phyloP scores from a whole-genome alignment of 2,797 vertebrate species.

The Hyperoplus immaculatus region DNA sequence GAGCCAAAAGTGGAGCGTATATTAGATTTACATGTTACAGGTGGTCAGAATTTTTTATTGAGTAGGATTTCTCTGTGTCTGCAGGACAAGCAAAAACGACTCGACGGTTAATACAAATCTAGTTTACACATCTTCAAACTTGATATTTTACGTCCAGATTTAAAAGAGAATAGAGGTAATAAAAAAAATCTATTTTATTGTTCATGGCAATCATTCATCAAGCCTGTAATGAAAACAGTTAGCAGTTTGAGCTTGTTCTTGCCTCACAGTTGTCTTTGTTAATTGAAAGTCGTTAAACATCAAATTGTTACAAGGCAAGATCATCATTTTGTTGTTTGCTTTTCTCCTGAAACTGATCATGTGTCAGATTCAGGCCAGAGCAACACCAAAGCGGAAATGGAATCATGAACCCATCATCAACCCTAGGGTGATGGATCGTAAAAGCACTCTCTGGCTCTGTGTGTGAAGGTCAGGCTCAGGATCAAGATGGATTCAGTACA shows the following conservation, averaged over 20 bases:
- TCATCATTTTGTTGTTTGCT: conserved; percentile 65
- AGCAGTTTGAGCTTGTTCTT: conserved; percentile 49
- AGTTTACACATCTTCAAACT: not conserved
- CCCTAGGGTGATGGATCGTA: conserved; percentile 51
- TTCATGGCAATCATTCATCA: conserved; percentile 67
- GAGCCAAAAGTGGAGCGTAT: not conserved
- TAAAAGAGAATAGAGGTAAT: not conserved
- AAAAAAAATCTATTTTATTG: not conserved
- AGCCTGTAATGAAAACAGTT: conserved; percentile 70
- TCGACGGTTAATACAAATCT: not conserved
- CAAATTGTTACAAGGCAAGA: conserved; percentile 55
- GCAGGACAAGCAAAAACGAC: not conserved
- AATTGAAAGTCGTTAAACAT: conserved; percentile 68
- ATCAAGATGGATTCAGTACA: conserved; percentile 67
- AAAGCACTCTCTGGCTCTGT: conserved; percentile 38
- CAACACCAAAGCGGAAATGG: conserved; percentile 34
- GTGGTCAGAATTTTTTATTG: not conserved
- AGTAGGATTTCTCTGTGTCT: not conserved
- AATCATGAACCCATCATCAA: conserved; percentile 61
- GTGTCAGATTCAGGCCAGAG: conserved; percentile 37
- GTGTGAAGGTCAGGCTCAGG: conserved; percentile 68
- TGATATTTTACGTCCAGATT: not conserved
- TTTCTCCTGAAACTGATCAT: conserved; percentile 61
- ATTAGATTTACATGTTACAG: not conserved
- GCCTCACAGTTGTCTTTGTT: conserved; percentile 65